Evolutionary conservation across 2,113 vertebrate species (phyloP).

Genomic region (Heterotis niloticus): DNA sequence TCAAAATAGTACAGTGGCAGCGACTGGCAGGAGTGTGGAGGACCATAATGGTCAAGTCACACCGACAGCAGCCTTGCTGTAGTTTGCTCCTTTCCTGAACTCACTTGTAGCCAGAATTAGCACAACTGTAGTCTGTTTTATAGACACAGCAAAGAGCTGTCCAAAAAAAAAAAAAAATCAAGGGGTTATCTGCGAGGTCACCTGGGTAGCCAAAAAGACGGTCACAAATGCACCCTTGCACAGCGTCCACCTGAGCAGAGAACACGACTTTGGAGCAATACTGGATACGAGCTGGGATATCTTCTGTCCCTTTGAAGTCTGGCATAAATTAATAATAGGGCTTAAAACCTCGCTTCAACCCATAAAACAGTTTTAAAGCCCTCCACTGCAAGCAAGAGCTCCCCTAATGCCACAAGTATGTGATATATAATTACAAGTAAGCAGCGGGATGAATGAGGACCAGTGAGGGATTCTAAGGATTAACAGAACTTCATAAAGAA

Average conservation of each 20-base stretch:
- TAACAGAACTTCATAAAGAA: slow-evolving; percentile 61
- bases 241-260: too few species aligned
- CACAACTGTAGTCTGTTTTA: too few species aligned
- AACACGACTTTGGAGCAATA: background rate
- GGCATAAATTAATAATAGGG: slow-evolving; percentile 37
- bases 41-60: too few species aligned
- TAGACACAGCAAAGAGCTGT: too few species aligned
- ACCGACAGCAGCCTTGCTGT: too few species aligned
- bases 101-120: too few species aligned
- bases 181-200: too few species aligned
- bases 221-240: too few species aligned
- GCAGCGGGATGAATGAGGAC: slow-evolving; percentile 59
- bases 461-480: slow-evolving; percentile 62
- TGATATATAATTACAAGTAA: slow-evolving; percentile 66
- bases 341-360: slow-evolving; percentile 23
- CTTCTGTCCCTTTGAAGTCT: slow-evolving; percentile 25
- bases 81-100: too few species aligned
- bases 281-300: background rate
- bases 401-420: slow-evolving; percentile 58
- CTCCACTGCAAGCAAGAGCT: slow-evolving; percentile 51
- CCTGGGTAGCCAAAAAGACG: too few species aligned
- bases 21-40: too few species aligned
- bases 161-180: too few species aligned
- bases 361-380: slow-evolving; percentile 53
- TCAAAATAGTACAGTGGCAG: background rate